Evolutionary conservation across 2,113 vertebrate species (phyloP).

Genomic region (Eulemur rufifrons): DNA sequence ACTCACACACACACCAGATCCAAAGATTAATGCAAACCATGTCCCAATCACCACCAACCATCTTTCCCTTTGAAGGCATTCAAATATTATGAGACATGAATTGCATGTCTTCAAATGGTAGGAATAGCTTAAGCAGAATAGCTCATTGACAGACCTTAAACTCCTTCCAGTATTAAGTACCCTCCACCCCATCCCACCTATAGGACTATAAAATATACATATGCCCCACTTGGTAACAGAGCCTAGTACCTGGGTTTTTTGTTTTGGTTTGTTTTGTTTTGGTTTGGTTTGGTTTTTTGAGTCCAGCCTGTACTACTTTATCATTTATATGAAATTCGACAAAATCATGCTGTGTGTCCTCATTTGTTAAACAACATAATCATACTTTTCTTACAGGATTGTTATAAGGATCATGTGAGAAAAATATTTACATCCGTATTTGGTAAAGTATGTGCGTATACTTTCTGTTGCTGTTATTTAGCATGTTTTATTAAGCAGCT

Average conservation of each 20-base stretch:
- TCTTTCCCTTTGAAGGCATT: neutral
- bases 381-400: neutral
- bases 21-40: neutral
- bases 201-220: neutral
- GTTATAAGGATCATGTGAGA: neutral
- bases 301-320: neutral
- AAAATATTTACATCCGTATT: neutral
- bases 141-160: neutral
- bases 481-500: neutral
- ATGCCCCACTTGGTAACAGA: neutral
- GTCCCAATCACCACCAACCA: neutral
- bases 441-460: neutral
- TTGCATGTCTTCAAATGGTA: neutral
- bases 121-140: neutral
- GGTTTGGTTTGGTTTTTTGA: neutral
- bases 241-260: neutral
- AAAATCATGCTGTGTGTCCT: neutral
- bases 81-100: neutral
- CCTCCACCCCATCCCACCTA: accelerated
- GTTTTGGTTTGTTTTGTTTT: neutral
- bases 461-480: neutral
- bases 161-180: accelerated
- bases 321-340: neutral
- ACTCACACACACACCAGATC: neutral
- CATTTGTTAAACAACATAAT: neutral